Conservation (phyloP, 2,888 invertebrate genomes). For the Schizaphis graminum region DNA sequence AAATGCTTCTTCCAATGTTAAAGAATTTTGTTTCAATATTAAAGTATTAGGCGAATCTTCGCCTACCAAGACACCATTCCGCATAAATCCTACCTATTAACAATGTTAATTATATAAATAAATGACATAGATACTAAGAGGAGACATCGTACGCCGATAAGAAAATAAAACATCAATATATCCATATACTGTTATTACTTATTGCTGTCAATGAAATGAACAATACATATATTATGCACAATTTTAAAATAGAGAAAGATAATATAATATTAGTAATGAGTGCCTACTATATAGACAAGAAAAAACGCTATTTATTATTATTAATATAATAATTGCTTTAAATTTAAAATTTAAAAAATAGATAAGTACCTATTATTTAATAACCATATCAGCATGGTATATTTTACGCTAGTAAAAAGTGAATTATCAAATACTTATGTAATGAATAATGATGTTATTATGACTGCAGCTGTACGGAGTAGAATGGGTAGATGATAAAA, state of each 20-base stretch:
- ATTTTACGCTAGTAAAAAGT: neutral
- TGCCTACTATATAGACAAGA: neutral
- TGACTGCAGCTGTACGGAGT: neutral
- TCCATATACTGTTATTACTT: neutral
- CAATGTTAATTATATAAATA: neutral
- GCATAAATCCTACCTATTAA: constrained; percentile 72
- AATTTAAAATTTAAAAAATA: neutral
- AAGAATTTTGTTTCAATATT: constrained; percentile 69
- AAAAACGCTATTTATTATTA: neutral
- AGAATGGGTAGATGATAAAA: neutral
- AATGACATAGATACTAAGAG: neutral
- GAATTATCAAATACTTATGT: neutral
- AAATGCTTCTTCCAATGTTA: constrained; percentile 73
- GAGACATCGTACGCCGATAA: neutral
- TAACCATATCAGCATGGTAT: neutral
- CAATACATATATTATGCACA: neutral
- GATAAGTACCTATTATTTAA: neutral
- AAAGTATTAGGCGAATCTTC: constrained; percentile 72
- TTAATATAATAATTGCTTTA: neutral
- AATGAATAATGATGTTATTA: neutral
- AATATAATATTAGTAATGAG: neutral
- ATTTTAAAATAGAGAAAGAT: neutral
- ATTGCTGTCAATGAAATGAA: neutral
- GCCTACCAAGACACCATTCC: constrained; percentile 73
- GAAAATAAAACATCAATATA: neutral